A percentile compares a stretch with the other conserved stretches of the same genome.
phyloP scores from a whole-genome alignment of 2,113 vertebrate genomes.

The Lanius ludovicianus region DNA sequence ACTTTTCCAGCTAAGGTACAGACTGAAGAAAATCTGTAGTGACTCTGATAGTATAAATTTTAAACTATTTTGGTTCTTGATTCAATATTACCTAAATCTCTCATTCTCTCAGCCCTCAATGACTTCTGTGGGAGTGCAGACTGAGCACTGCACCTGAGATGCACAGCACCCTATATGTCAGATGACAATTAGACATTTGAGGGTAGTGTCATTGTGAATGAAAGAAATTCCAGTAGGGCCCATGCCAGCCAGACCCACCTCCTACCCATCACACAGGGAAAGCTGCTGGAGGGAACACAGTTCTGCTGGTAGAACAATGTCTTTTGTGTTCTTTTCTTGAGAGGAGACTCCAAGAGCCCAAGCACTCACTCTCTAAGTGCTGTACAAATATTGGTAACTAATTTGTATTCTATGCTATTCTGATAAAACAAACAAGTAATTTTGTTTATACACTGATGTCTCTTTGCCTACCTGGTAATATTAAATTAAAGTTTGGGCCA shows the following conservation, averaged over 20 bases:
- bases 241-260: not conserved
- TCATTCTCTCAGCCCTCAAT: not conserved
- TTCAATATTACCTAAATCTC: not conserved
- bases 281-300: not conserved
- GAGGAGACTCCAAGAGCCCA: not conserved
- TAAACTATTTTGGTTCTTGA: not conserved
- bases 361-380: not conserved
- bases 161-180: not conserved
- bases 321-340: not conserved
- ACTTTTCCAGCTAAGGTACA: not conserved
- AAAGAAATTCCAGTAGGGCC: not conserved
- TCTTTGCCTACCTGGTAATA: not conserved
- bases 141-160: not conserved
- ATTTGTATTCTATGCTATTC: conserved; percentile 14
- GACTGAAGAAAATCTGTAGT: not conserved
- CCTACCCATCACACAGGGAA: not conserved
- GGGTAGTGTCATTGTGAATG: not conserved
- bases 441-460: not conserved
- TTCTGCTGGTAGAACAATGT: not conserved
- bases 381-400: not conserved
- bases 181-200: not conserved
- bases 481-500: not conserved
- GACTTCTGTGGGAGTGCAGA: not conserved
- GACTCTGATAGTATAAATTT: not conserved
- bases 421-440: conserved; percentile 31